Conservation (phyloP, 2,888 invertebrate species). For the Epicampocera succincta region DNA sequence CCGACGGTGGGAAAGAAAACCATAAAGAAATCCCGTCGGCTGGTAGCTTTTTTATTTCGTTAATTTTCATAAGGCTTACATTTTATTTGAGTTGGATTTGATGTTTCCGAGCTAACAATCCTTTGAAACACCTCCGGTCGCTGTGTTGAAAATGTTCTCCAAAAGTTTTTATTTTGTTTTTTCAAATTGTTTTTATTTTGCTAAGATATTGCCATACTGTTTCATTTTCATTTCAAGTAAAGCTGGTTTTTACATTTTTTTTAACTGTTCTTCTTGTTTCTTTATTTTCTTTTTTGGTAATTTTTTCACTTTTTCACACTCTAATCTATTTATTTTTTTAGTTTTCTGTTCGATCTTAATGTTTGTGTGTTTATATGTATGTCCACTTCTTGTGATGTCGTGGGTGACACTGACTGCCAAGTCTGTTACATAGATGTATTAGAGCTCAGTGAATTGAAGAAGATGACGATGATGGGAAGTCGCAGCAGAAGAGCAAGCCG, state of each 20-base stretch:
- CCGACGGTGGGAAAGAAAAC: neutral
- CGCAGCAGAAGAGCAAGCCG: constrained; percentile 43
- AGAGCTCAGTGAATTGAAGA: constrained; percentile 67
- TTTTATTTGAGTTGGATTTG: neutral
- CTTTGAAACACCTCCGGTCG: too few species aligned
- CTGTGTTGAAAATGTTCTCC: neutral
- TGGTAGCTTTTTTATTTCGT: neutral
- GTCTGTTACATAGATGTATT: constrained; percentile 70
- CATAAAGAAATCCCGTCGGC: constrained; percentile 18
- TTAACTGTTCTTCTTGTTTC: constrained; percentile 11
- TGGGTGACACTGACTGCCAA: constrained; percentile 80
- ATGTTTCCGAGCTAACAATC: neutral
- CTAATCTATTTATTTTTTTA: constrained; percentile 7
- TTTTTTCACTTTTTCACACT: constrained; percentile 36
- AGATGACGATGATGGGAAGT: constrained; percentile 42
- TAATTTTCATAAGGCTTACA: constrained; percentile 14
- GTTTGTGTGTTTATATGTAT: constrained; percentile 62
- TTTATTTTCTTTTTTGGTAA: neutral
- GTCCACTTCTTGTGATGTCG: constrained; percentile 78
- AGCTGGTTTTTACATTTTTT: constrained; percentile 15
- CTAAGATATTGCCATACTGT: constrained; percentile 19
- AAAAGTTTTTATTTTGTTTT: constrained; percentile 12
- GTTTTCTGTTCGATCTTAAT: constrained; percentile 12
- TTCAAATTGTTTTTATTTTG: constrained; percentile 4
- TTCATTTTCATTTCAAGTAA: neutral